A percentile compares a stretch with the other conserved stretches of the same genome.
Conservation (phyloP, 2,113 vertebrate species). For the Cochlearius cochlearius region DNA sequence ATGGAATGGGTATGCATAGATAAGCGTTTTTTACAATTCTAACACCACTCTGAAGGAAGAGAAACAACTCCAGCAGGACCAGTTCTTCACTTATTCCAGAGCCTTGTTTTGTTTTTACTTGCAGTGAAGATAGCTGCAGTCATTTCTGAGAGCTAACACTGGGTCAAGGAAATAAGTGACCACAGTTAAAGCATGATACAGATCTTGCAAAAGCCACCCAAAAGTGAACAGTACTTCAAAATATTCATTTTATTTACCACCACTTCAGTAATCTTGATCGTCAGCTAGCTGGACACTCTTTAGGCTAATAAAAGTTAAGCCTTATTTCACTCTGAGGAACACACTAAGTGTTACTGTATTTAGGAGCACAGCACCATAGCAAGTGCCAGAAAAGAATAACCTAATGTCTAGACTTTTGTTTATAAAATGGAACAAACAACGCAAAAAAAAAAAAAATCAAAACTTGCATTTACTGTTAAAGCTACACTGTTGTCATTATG, state of each 20-base stretch:
- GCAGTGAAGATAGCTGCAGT: not conserved
- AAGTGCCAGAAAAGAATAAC: not conserved
- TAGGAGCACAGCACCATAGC: not conserved
- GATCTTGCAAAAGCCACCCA: not conserved
- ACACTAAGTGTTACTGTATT: accelerated
- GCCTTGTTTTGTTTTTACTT: not conserved
- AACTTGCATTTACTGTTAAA: not conserved
- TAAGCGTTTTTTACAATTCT: not conserved
- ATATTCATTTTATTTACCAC: not conserved
- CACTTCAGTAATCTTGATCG: not conserved
- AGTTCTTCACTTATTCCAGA: not conserved
- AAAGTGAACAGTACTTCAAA: not conserved
- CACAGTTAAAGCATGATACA: not conserved
- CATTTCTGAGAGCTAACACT: not conserved
- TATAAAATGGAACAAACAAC: not conserved
- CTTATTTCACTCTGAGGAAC: not conserved
- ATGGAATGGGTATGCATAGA: not conserved
- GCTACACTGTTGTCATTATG: not conserved
- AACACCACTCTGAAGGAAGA: not conserved
- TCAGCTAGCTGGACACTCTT: not conserved
- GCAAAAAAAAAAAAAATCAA: not conserved
- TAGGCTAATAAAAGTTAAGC: not conserved
- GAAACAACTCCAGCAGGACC: not conserved
- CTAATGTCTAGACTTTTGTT: not conserved
- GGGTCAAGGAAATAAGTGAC: not conserved